These are phyloP conservation scores for Chroicocephalus ridibundus DNA, from an alignment of 2,113 vertebrate species.

Conservation along the genomic window DNA sequence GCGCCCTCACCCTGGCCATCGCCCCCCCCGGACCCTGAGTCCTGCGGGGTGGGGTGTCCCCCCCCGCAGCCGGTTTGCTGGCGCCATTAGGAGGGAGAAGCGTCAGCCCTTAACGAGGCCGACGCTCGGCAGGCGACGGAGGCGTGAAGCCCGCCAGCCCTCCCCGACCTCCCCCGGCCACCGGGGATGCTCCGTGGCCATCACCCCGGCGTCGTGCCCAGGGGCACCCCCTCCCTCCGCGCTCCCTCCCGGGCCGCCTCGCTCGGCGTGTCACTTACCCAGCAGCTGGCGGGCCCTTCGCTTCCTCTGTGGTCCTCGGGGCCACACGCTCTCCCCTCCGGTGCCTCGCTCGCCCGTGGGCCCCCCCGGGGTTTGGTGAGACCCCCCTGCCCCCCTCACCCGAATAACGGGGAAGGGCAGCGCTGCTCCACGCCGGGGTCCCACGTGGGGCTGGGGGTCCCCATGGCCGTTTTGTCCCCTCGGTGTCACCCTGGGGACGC, in stretches of 20 bases:
- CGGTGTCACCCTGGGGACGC: neutral
- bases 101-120: neutral
- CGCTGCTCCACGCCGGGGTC: neutral
- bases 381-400: neutral
- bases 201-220: neutral
- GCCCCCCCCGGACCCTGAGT: accelerated
- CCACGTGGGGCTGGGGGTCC: neutral
- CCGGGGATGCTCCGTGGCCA: accelerated
- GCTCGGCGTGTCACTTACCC: neutral
- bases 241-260: neutral
- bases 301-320: neutral
- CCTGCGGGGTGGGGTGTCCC: neutral
- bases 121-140: accelerated
- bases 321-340: neutral
- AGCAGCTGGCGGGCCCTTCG: neutral
- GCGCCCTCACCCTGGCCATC: neutral
- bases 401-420: too few species aligned
- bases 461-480: neutral
- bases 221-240: neutral
- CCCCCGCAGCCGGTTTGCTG: neutral
- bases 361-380: neutral
- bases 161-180: neutral
- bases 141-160: neutral
- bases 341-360: neutral
- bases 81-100: neutral